These are phyloP conservation scores for Rallus crepitans DNA, from an alignment of 2,797 vertebrate genomes.

Conservation along the genomic window DNA sequence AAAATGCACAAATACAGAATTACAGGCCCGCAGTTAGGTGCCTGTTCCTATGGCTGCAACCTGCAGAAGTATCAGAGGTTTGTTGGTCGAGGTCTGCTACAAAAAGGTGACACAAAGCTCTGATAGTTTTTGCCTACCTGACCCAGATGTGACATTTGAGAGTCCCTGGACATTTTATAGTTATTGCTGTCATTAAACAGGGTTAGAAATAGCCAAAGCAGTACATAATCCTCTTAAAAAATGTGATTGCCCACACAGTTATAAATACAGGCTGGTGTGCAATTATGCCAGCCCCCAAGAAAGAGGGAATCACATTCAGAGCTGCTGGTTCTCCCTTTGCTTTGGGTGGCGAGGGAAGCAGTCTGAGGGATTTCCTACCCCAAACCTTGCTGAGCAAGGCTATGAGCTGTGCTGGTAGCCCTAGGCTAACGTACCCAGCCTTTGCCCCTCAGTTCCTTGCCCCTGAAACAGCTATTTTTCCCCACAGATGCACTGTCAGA, in stretches of 20 bases:
- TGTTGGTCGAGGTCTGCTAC: neutral
- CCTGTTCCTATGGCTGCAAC: neutral
- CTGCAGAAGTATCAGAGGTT: neutral
- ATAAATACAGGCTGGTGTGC: neutral
- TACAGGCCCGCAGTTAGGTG: neutral
- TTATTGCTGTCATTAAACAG: neutral
- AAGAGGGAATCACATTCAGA: neutral
- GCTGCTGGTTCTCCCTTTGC: neutral
- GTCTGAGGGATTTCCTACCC: neutral
- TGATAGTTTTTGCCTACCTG: neutral
- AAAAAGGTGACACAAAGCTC: neutral
- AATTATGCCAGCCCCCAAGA: neutral
- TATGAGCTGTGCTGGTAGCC: neutral
- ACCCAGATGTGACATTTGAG: neutral
- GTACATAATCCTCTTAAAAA: neutral
- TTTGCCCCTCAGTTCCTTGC: neutral
- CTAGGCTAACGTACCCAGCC: neutral
- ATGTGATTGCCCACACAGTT: neutral
- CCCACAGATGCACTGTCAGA: accelerated
- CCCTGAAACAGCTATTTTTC: neutral
- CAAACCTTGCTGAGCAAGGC: neutral
- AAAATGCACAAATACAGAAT: neutral
- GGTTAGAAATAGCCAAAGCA: neutral
- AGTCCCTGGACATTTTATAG: neutral
- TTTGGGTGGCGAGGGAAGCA: accelerated